Evolutionary conservation across 1,140 invertebrate genomes (phyloP).

Genomic region (Drosophila malerkotliana): DNA sequence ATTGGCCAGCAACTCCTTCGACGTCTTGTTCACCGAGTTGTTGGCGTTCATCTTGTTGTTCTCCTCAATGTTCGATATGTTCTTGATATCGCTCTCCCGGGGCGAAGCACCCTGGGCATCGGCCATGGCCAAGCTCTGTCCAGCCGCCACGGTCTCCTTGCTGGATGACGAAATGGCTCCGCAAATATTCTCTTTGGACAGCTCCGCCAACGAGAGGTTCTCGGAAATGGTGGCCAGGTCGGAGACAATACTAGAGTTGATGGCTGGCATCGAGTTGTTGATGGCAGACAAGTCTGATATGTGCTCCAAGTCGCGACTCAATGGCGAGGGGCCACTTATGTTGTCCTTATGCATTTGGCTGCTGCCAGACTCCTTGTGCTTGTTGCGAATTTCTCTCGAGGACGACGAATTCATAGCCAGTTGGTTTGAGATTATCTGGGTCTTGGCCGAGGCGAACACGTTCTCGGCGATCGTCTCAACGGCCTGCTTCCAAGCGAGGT

Average conservation of each 20-base stretch:
- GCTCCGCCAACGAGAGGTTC: constrained; percentile 88
- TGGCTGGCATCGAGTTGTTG: constrained; percentile 86
- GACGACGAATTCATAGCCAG: constrained; percentile 30
- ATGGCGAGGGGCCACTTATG: constrained; percentile 49
- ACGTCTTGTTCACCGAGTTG: constrained; percentile 73
- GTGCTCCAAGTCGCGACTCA: constrained; percentile 85
- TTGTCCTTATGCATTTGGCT: constrained; percentile 75
- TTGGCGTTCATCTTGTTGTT: constrained; percentile 84
- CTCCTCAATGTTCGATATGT: constrained; percentile 75
- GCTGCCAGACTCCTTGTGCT: constrained; percentile 32
- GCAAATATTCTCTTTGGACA: constrained; percentile 55
- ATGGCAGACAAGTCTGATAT: constrained; percentile 87
- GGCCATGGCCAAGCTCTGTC: not conserved
- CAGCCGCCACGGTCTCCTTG: constrained; percentile 20
- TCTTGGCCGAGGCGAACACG: constrained; percentile 92
- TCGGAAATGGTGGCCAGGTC: constrained; percentile 94
- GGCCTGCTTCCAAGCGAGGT: constrained; percentile 94
- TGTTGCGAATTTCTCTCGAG: constrained; percentile 48
- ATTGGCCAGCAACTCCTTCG: constrained; percentile 74
- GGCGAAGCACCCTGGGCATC: constrained; percentile 8
- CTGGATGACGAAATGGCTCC: constrained; percentile 10
- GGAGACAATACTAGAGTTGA: constrained; percentile 83
- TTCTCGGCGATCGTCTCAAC: constrained; percentile 95
- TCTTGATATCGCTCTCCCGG: constrained; percentile 39
- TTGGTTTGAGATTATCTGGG: constrained; percentile 89